Base-by-base conservation (phyloP, 2,113 vertebrate genomes). In the Xiphophorus hellerii region DNA sequence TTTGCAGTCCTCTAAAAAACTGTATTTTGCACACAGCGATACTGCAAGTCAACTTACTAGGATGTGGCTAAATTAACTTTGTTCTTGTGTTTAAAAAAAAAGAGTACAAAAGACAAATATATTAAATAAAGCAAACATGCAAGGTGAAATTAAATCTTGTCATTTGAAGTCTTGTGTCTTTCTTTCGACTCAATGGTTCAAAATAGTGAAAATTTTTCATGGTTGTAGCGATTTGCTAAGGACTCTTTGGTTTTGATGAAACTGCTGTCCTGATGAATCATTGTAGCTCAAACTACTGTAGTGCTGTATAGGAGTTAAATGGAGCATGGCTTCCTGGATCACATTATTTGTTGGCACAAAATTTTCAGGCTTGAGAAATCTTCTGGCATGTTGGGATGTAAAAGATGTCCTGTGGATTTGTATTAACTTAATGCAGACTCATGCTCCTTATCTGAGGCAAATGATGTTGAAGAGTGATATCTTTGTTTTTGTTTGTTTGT, bases 321-420 rank as follows among this genome's bases (percentile, higher is more conserved):
- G 51, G 8, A 25, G n/a, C 22, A 11, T n/a, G 25, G 22, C 8
- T n/a, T 58, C 17, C 51, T 25, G 25, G 51, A 10, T 22, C 20
- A 58, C 14, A 48, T 5, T 48, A 20, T 5, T 48, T 48, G 17
- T 48, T 48, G 44, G 44, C 44, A 48, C 1, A 20, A n/a, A n/a
- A 10, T n/a, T 6, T 17, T n/a, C 22, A n/a, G 20, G 51, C 22
- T n/a, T 58, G 25, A 58, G 22, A 25, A 54, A 58, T 58, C 51
- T 58, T 9, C 51, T n/a, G 17, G 71, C 60, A 48, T 48, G 44
- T 20, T 1, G 14, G 5, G 17, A 5, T 74, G 69, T 86, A 77
- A 90, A 90, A 88, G 77, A 58, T 25, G 75, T 84, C 89, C 63
- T 75, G 73, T 35, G 10, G 63, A 78, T 91, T 82, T 70, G 76